phyloP scores from a whole-genome alignment of 2,113 vertebrate species.

The Ahaetulla prasina region DNA sequence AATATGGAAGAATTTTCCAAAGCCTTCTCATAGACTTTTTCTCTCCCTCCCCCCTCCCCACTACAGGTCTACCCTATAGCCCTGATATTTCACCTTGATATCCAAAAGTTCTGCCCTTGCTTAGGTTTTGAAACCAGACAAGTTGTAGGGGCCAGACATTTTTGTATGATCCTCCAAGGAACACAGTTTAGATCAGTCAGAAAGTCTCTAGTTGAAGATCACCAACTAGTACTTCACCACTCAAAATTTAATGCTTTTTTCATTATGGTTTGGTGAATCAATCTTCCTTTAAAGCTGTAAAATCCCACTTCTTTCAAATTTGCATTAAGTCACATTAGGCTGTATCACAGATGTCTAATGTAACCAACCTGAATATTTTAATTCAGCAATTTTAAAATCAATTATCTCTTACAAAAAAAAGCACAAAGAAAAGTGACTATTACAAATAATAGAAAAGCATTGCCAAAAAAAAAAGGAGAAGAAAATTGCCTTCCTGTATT shows the following conservation, averaged over 20 bases:
- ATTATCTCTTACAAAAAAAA: conserved; percentile 34
- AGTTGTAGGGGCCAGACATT: background rate
- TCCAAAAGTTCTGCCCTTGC: background rate
- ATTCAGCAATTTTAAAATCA: conserved; percentile 32
- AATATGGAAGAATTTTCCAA: background rate
- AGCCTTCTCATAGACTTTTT: background rate
- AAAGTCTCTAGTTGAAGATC: conserved; percentile 1
- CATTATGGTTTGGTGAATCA: conserved; percentile 30
- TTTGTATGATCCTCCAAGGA: background rate
- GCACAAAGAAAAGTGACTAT: conserved; percentile 31
- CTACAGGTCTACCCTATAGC: background rate
- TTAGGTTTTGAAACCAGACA: background rate
- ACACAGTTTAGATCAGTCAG: background rate
- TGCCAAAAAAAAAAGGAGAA: background rate
- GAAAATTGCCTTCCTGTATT: conserved; percentile 42
- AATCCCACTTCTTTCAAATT: conserved; percentile 31
- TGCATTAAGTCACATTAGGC: conserved; percentile 29
- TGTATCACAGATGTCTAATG: conserved; percentile 28
- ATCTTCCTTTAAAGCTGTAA: conserved; percentile 23
- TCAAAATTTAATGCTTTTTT: conserved; percentile 35
- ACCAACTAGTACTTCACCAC: conserved; percentile 28
- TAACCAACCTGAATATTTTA: conserved; percentile 23
- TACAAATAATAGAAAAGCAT: conserved; percentile 43
- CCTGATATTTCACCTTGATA: background rate
- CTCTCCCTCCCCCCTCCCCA: background rate